Percentiles rank a stretch among this genome's conserved stretches.
These are phyloP conservation scores for Embidobia sp. DNA, from an alignment of 2,888 invertebrate species.

Conservation along the genomic window DNA sequence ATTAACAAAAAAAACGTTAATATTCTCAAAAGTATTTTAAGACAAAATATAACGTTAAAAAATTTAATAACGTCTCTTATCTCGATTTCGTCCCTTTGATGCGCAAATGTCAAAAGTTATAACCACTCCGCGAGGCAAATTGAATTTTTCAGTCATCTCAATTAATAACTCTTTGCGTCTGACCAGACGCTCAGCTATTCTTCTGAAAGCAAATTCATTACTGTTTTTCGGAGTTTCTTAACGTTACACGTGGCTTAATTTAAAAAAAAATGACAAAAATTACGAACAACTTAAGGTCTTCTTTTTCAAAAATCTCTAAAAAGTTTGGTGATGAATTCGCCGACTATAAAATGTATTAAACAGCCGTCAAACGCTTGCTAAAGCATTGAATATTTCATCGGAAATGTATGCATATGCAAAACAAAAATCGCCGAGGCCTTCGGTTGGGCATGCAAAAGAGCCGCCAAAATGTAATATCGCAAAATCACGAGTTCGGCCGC, in stretches of 20 bases:
- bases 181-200: no score
- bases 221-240: no score
- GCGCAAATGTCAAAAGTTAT: background rate
- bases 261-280: no score
- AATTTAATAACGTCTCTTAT: conserved; percentile 10
- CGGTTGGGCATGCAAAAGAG: conserved; percentile 52
- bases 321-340: no score
- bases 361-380: conserved; percentile 16
- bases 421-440: conserved; percentile 12
- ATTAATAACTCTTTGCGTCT: no score
- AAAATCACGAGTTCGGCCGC: conserved; percentile 45
- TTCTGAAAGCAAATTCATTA: no score
- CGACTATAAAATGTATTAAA: conserved; percentile 10
- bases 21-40: conserved; percentile 17
- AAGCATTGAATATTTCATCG: conserved; percentile 46
- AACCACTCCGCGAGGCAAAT: no score
- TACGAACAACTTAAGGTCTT: no score
- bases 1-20: conserved; percentile 27
- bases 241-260: no score
- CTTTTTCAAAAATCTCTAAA: no score
- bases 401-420: conserved; percentile 53
- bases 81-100: background rate
- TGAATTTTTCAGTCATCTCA: no score
- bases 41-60: conserved; percentile 4
- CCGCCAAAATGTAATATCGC: conserved; percentile 35